Conservation (phyloP, 2,113 vertebrate genomes). For the Notarius quadriscutis region DNA sequence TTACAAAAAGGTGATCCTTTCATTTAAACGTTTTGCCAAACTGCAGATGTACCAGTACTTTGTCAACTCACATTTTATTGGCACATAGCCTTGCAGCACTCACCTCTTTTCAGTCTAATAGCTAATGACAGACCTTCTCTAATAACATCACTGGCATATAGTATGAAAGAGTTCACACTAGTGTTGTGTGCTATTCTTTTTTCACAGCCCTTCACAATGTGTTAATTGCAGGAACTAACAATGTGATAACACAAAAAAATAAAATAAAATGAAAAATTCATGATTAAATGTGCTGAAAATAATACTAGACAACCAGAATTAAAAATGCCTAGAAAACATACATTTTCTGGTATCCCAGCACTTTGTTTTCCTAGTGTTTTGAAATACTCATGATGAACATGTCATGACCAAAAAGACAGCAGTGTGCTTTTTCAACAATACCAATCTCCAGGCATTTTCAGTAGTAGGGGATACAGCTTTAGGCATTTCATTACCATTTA, state of each 20-base stretch:
- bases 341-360: neutral
- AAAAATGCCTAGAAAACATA: neutral
- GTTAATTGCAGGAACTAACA: neutral
- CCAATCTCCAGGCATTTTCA: neutral
- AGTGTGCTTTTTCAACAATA: neutral
- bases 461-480: neutral
- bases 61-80: neutral
- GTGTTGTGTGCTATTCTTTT: neutral
- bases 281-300: neutral
- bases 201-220: neutral
- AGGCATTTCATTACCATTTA: neutral
- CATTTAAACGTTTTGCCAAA: neutral
- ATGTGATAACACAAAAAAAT: neutral
- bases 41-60: neutral
- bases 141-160: neutral
- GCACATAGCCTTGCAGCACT: neutral
- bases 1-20: neutral
- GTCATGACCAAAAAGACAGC: neutral
- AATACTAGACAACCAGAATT: neutral
- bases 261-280: no score
- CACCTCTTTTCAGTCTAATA: neutral
- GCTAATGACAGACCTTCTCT: neutral
- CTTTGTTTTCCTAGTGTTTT: neutral
- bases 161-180: neutral
- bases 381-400: neutral